Conservation (phyloP, 2,797 vertebrate species). For the Notoglanidium macrostoma region DNA sequence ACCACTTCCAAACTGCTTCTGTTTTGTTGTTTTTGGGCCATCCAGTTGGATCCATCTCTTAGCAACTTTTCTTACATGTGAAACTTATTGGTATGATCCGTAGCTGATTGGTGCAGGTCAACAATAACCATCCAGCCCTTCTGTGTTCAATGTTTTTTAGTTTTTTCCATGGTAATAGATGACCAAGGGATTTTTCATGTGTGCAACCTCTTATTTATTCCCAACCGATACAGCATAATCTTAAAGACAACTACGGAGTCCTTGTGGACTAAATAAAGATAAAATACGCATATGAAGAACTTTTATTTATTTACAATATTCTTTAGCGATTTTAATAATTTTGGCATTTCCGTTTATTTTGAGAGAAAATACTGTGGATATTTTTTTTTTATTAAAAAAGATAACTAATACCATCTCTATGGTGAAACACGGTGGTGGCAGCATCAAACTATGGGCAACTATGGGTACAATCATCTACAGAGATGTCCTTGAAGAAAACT, state of each 20-base stretch:
- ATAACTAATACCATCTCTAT: neutral
- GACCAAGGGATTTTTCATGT: neutral
- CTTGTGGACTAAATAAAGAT: neutral
- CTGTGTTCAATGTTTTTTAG: neutral
- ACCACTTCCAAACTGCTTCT: neutral
- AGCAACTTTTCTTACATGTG: neutral
- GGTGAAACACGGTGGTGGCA: neutral
- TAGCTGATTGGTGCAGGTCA: neutral
- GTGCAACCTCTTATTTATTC: neutral
- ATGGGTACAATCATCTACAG: no score
- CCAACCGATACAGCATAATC: no score
- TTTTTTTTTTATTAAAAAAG: neutral
- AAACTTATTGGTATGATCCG: neutral
- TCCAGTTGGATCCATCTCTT: neutral
- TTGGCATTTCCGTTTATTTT: neutral
- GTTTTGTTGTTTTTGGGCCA: neutral
- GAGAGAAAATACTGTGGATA: neutral
- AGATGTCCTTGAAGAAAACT: no score
- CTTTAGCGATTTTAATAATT: no score
- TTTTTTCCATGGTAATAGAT: neutral
- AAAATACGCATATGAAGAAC: no score
- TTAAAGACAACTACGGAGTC: neutral
- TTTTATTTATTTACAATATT: no score
- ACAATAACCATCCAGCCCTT: neutral
- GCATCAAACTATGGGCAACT: neutral